Base-by-base conservation (phyloP, 1,140 invertebrate genomes). In the Vanessa tameamea region DNA sequence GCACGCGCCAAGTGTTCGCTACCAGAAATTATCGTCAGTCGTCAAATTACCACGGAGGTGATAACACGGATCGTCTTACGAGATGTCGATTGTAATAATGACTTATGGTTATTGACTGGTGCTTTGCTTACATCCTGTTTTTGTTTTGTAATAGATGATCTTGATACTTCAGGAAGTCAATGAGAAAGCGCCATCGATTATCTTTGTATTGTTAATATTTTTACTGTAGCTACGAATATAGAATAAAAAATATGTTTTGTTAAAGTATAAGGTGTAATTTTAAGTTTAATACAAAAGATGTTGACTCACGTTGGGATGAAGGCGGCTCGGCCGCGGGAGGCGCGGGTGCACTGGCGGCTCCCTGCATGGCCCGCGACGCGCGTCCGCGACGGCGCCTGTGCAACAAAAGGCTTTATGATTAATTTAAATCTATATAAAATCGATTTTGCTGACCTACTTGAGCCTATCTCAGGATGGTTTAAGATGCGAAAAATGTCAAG, bases 361-460 rank as follows among this genome's bases (percentile, higher is more conserved):
- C 90, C 87, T 92, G 90, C 90, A 92, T 92, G 81, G 83, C 90
- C 87, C 87, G 87, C 83, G 83, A 85, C 80, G 82, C 74, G 65
- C 84, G 82, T 81, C 88, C 76, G 68, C 76, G 72, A 50, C 72
- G 76, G 20, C 76, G 76, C 76, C 76, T 78, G 64, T 9, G 59
- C n/a, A 59, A 67, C 23, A 63, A 73, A 61, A 6, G 8, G 55
- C 50, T 53, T 16, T 16, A 53, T 53, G 50, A 53, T 16, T 53
- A n/a, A 53, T 15, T 53, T 53, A 53, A 53, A 48, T 53, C 53
- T 59, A 59, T 69, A 43, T n/a, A 6, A 43, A 1, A 43, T 9
- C 7, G 37, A 43, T 31, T 31, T 31, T 31, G 26, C 26, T 31
- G 26, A 31, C 26, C 26, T 31, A 31, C 6, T 43, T 43, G 37